A percentile compares a stretch with the other conserved stretches of the same genome.
phyloP scores from a whole-genome alignment of 2,888 invertebrate genomes.

The Orthosia gothica region DNA sequence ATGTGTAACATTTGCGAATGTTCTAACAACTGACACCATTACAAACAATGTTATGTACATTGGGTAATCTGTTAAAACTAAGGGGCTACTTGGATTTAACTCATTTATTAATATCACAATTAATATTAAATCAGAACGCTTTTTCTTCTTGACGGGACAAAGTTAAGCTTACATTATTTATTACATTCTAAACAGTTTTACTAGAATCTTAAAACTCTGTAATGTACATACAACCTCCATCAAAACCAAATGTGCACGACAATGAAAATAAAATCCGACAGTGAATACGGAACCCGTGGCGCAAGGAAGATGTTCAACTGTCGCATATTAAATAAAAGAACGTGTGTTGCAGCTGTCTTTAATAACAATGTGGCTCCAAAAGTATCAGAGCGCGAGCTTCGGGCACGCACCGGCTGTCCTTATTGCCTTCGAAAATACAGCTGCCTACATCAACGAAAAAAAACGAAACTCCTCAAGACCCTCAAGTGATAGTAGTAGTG shows the following conservation, averaged over 20 bases:
- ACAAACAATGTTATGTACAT: neutral
- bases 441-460: slow-evolving; percentile 69
- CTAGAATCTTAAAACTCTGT: too few relatives aligned
- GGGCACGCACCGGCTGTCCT: slow-evolving; percentile 74
- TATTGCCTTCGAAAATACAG: slow-evolving; percentile 78
- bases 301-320: slow-evolving; percentile 59
- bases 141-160: too few relatives aligned
- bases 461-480: slow-evolving; percentile 38
- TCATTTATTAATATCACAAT: too few relatives aligned
- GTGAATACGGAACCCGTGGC: slow-evolving; percentile 53
- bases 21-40: neutral
- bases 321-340: slow-evolving; percentile 71
- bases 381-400: slow-evolving; percentile 75
- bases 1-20: neutral
- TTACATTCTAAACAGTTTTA: too few relatives aligned
- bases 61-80: neutral
- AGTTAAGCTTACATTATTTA: too few relatives aligned
- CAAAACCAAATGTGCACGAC: neutral
- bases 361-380: slow-evolving; percentile 84
- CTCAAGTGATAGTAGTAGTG: slow-evolving; percentile 34
- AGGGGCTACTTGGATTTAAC: too few relatives aligned
- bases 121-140: too few relatives aligned
- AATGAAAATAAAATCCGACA: neutral
- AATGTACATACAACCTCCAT: too few relatives aligned
- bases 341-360: slow-evolving; percentile 85